Evolutionary conservation across 2,888 invertebrate species (phyloP), one percentile per base, ranked within the genome.

Genomic region (Endotricha flammealis): DNA sequence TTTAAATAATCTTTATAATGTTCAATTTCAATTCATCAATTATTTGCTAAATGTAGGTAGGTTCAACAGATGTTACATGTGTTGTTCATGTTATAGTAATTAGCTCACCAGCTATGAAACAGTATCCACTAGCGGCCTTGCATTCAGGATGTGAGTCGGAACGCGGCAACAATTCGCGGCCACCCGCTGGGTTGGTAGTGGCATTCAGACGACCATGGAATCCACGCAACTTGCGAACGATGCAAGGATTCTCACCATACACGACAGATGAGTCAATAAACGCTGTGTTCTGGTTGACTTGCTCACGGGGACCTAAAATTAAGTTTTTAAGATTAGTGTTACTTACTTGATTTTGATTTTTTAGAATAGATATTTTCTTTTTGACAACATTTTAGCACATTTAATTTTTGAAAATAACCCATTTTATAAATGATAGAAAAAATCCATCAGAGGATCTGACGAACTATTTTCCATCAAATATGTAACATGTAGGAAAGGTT

Each of bases 271-370:
- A 93, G 61, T 97, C 97, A 35, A 98, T 83, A 75, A 92, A 98
- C 0, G 95, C 95, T 0, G 97, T 95, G 64, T 97, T 97, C 66
- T 97, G 95, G 72, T 98, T 98, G 9, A 96, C 92, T 83, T 97
- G 97, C 57, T 97, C 97, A 39, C 98, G 90, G 0, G 96, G 94
- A 6, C 96, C 94, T 89, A 20, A 20, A 3, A 20, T n/a, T n/a
- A n/a, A 34, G 13, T 17, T 22, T 22, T 22, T 4, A 4, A n/a
- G 3, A 7, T 22, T 22, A 2, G 23, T 2, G 3, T 17, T 17
- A 17, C 17, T 17, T 8, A 10, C n/a, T n/a, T n/a, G n/a, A n/a
- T n/a, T n/a, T n/a, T n/a, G n/a, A n/a, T n/a, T n/a, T n/a, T n/a
- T n/a, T n/a, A n/a, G n/a, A n/a, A n/a, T n/a, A n/a, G n/a, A n/a